phyloP scores from a whole-genome alignment of 1,140 invertebrate species.

The Oryzaephilus surinamensis region DNA sequence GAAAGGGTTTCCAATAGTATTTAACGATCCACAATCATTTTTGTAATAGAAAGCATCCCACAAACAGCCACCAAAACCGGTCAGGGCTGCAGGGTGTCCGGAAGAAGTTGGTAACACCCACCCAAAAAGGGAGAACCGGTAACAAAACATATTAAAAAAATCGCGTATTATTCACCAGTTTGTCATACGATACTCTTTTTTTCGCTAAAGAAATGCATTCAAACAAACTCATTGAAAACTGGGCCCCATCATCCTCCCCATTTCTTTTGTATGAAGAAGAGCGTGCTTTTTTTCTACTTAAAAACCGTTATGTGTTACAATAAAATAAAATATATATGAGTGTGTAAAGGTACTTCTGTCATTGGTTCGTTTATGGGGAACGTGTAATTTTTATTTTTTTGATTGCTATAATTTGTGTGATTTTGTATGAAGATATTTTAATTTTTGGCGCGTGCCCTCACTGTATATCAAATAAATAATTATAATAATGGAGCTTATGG shows the following conservation, averaged over 20 bases:
- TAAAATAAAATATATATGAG: too few relatives aligned
- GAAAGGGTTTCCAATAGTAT: too few relatives aligned
- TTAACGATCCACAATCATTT: too few relatives aligned
- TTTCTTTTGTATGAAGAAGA: neutral
- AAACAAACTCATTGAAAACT: neutral
- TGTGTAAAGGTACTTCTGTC: too few relatives aligned
- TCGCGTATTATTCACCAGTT: neutral
- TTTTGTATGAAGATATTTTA: slow-evolving; percentile 25
- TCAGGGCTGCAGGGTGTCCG: neutral
- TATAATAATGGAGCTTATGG: too few relatives aligned
- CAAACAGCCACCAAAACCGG: slow-evolving; percentile 3
- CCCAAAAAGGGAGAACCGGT: neutral
- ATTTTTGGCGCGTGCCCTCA: slow-evolving; percentile 26
- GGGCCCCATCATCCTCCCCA: neutral
- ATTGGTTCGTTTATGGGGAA: slow-evolving; percentile 14
- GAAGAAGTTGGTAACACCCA: neutral
- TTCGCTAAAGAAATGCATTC: slow-evolving; percentile 8
- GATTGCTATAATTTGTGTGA: slow-evolving; percentile 28
- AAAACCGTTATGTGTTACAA: slow-evolving; percentile 1
- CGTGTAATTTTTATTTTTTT: slow-evolving; percentile 20
- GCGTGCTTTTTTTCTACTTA: neutral
- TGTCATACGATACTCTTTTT: slow-evolving; percentile 1
- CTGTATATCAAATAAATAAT: neutral
- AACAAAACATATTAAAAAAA: too few relatives aligned
- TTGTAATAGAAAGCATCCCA: neutral